A percentile compares a stretch with the other conserved stretches of the same genome.
These are phyloP conservation scores for Lottia scabra DNA, from an alignment of 2,888 invertebrate genomes.

Conservation along the genomic window DNA sequence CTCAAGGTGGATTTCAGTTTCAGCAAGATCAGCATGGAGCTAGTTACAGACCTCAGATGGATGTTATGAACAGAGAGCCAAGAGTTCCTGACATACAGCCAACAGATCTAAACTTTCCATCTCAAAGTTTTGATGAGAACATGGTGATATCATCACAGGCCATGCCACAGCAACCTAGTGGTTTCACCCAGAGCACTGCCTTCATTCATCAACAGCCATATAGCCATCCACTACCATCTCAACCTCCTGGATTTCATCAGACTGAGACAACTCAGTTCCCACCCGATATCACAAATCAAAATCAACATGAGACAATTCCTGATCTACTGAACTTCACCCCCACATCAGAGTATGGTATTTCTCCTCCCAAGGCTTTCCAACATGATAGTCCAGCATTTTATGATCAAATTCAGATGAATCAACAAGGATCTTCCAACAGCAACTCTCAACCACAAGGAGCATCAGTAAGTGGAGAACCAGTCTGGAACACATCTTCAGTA, in stretches of 20 bases:
- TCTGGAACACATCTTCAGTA: neutral
- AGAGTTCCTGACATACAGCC: neutral
- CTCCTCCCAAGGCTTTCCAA: neutral
- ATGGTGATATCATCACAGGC: neutral
- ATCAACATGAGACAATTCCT: neutral
- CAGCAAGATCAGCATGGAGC: neutral
- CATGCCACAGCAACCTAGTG: neutral
- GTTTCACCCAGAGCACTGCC: neutral
- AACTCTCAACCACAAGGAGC: neutral
- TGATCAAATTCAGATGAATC: neutral
- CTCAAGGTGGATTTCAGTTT: neutral
- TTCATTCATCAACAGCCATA: neutral
- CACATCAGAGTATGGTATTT: neutral
- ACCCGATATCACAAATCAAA: neutral
- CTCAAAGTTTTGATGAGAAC: neutral
- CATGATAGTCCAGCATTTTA: neutral
- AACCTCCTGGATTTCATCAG: neutral
- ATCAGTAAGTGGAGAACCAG: neutral
- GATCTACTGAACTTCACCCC: neutral
- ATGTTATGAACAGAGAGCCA: neutral
- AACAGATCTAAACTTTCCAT: neutral
- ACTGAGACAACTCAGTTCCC: neutral
- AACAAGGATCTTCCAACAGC: neutral
- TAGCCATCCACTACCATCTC: neutral
- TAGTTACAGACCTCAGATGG: neutral